Conservation (phyloP, 2,888 invertebrate species). For the Cerastis rubricosa region DNA sequence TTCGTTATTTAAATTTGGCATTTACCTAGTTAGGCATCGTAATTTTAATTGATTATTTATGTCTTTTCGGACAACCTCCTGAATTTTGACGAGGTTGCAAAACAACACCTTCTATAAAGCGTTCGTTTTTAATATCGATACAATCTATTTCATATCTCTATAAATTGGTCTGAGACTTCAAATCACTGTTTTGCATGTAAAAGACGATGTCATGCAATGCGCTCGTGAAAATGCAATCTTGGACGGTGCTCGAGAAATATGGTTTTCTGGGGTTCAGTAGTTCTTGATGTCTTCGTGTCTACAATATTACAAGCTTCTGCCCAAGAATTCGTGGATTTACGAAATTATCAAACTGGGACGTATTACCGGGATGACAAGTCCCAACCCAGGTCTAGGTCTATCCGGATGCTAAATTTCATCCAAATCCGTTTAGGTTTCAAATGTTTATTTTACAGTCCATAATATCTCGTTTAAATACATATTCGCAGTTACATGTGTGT, state of each 20-base stretch:
- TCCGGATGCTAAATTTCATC: not conserved
- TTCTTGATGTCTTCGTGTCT: not conserved
- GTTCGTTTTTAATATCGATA: conserved; percentile 26
- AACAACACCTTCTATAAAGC: not conserved
- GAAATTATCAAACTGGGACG: not conserved
- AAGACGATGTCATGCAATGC: conserved; percentile 59
- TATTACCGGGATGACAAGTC: not conserved
- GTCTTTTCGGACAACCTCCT: no score
- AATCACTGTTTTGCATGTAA: conserved; percentile 66
- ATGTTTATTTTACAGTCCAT: no score
- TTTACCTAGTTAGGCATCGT: no score
- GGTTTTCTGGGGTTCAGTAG: conserved; percentile 18
- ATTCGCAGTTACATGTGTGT: no score
- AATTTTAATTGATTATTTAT: no score
- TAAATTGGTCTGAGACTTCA: conserved; percentile 33
- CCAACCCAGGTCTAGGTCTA: not conserved
- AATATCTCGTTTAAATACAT: no score
- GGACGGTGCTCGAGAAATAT: conserved; percentile 24
- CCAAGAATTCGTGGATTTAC: not conserved
- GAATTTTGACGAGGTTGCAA: no score
- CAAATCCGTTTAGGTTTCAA: not conserved
- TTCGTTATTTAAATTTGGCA: no score
- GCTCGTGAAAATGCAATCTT: conserved; percentile 66
- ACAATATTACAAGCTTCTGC: not conserved
- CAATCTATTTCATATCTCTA: conserved; percentile 46